phyloP scores from a whole-genome alignment of 2,113 vertebrate species.

The Hiodon alosoides region DNA sequence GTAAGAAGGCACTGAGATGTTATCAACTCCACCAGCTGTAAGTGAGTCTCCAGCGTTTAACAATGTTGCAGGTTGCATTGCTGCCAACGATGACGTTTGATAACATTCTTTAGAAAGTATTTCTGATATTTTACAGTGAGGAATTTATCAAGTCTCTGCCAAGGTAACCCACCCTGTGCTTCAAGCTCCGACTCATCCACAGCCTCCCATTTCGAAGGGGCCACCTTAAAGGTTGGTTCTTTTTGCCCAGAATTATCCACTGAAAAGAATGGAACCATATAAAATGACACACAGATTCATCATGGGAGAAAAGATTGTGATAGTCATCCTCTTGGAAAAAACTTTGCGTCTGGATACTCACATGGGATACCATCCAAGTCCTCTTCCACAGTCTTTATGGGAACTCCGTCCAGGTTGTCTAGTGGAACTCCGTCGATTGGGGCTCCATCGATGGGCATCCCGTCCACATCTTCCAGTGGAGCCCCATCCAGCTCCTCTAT shows the following conservation, averaged over 20 bases:
- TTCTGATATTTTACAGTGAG: too few species aligned
- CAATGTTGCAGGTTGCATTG: too few species aligned
- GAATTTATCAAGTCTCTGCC: too few species aligned
- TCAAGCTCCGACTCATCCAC: slow-evolving; percentile 87
- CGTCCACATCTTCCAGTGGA: slow-evolving; percentile 88
- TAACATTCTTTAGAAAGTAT: too few species aligned
- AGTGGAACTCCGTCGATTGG: slow-evolving; percentile 70
- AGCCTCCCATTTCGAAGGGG: slow-evolving; percentile 96
- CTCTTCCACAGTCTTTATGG: slow-evolving; percentile 88
- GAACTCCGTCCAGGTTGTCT: slow-evolving; percentile 90
- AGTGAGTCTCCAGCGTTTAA: too few species aligned
- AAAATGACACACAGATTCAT: not conserved
- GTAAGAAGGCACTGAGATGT: not conserved
- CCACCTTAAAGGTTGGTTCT: slow-evolving; percentile 84
- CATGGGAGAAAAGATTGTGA: too few species aligned
- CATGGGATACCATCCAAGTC: slow-evolving; percentile 93
- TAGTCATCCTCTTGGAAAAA: too few species aligned
- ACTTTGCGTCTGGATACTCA: slow-evolving; percentile 51
- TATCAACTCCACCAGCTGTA: too few species aligned
- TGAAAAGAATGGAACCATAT: slow-evolving; percentile 25
- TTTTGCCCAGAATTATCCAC: slow-evolving; percentile 64
- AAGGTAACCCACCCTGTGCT: slow-evolving; percentile 74
- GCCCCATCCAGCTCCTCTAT: slow-evolving; percentile 77
- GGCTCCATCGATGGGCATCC: slow-evolving; percentile 78
- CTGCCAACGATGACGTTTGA: too few species aligned